These are phyloP conservation scores for Cryptus armator DNA, from an alignment of 2,888 invertebrate genomes.

Conservation along the genomic window DNA sequence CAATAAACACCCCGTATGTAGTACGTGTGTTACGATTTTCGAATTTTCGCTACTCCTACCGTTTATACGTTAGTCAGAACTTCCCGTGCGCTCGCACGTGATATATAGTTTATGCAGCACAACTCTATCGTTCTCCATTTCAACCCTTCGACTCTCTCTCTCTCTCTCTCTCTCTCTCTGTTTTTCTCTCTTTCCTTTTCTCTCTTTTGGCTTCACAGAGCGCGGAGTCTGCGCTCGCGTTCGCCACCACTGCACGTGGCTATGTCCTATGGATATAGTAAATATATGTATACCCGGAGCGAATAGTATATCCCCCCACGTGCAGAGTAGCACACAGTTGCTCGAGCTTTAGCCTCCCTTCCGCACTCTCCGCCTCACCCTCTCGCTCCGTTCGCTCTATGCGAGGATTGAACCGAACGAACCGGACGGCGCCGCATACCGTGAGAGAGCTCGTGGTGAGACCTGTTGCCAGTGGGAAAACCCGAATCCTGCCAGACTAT, in stretches of 20 bases:
- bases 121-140: conserved; percentile 33
- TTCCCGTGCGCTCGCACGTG: conserved; percentile 61
- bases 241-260: conserved; percentile 59
- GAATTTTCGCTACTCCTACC: too few species aligned
- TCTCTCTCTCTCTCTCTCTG: conserved; percentile 40
- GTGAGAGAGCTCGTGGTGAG: conserved; percentile 71
- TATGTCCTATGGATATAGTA: conserved; percentile 45
- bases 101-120: conserved; percentile 57
- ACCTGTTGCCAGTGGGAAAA: conserved; percentile 83
- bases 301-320: conserved; percentile 54
- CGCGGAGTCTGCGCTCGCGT: conserved; percentile 62
- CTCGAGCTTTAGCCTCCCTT: conserved; percentile 48
- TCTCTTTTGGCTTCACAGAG: conserved; percentile 44
- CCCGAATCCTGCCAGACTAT: conserved; percentile 82
- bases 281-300: conserved; percentile 52
- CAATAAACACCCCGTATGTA: too few species aligned
- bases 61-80: conserved; percentile 17
- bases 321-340: conserved; percentile 57
- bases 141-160: conserved; percentile 6
- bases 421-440: conserved; percentile 62
- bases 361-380: conserved; percentile 31
- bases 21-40: too few species aligned
- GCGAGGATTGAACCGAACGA: conserved; percentile 69
- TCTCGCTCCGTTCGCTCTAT: conserved; percentile 48
- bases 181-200: conserved; percentile 32